Evolutionary conservation across 92 coral and sea anemone genomes (phyloP).

Genomic region (Epizoanthus rinbou): DNA sequence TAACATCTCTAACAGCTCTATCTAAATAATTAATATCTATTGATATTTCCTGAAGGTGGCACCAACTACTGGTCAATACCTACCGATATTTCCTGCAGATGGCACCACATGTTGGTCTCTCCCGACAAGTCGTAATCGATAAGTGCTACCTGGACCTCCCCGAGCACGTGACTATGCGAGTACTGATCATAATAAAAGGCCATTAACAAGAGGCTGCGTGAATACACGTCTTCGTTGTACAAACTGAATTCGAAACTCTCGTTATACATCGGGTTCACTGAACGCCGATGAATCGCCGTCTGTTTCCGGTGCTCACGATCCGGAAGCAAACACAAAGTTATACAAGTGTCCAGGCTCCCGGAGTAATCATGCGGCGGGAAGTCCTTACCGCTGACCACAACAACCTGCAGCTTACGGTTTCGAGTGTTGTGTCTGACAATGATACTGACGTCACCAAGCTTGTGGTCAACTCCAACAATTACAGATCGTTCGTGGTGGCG

Average conservation of each 20-base stretch:
- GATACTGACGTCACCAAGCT: conserved; percentile 73
- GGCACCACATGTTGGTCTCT: conserved; percentile 75
- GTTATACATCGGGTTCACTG: conserved; percentile 79
- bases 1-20: too few relatives aligned
- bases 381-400: conserved; percentile 73
- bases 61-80: background rate
- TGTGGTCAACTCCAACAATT: conserved; percentile 55
- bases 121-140: conserved; percentile 77
- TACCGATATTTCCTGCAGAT: conserved; percentile 69
- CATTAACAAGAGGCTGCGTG: conserved; percentile 68
- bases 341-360: conserved; percentile 90
- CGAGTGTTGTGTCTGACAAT: conserved; percentile 69
- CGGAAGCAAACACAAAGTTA: conserved; percentile 83
- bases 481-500: conserved; percentile 55
- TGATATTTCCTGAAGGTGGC: too few relatives aligned
- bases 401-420: conserved; percentile 67
- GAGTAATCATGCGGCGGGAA: conserved; percentile 87
- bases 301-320: conserved; percentile 81
- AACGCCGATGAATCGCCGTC: conserved; percentile 84
- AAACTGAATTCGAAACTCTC: conserved; percentile 74
- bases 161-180: conserved; percentile 84
- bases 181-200: conserved; percentile 76
- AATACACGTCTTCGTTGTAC: conserved; percentile 73
- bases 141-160: conserved; percentile 80
- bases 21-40: too few relatives aligned